A percentile compares a stretch with the other conserved stretches of the same genome.
Conservation (phyloP, 2,797 vertebrate species). For the Diplodus sargus region DNA sequence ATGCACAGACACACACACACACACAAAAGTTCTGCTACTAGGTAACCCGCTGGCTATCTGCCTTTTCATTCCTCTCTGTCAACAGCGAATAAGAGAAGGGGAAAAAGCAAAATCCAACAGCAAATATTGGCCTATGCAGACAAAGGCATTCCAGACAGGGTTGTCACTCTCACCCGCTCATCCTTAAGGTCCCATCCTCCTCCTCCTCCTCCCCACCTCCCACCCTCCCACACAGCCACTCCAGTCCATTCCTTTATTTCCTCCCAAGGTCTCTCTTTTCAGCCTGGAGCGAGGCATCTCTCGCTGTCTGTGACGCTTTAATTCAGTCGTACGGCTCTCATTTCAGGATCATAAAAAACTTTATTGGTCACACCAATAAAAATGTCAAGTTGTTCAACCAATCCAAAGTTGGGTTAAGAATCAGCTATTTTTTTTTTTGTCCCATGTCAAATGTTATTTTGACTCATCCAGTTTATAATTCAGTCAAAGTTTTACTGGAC, state of each 20-base stretch:
- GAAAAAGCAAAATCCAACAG: conserved; percentile 79
- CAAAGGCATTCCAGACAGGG: conserved; percentile 85
- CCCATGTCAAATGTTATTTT: not conserved
- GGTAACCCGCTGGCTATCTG: conserved; percentile 80
- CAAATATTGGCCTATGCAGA: conserved; percentile 85
- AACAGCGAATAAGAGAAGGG: conserved; percentile 78
- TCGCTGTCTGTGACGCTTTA: conserved; percentile 25
- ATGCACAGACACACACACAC: not conserved
- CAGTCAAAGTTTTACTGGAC: too few species aligned
- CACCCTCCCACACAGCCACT: conserved; percentile 25
- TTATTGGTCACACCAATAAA: not conserved
- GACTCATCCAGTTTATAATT: too few species aligned
- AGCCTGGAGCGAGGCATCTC: conserved; percentile 23
- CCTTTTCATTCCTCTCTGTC: conserved; percentile 81
- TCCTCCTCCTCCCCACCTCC: conserved; percentile 16
- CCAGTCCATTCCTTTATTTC: conserved; percentile 56
- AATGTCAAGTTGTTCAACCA: not conserved
- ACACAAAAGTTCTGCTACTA: conserved; percentile 75
- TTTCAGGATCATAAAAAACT: conserved; percentile 5
- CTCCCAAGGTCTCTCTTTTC: conserved; percentile 61
- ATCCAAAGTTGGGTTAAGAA: not conserved
- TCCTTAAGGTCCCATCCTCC: conserved; percentile 71
- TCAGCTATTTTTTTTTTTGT: not conserved
- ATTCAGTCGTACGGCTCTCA: not conserved
- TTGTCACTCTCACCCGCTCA: conserved; percentile 80